Evolutionary conservation across 1,140 invertebrate genomes (phyloP).

Genomic region (Megathymus violae): DNA sequence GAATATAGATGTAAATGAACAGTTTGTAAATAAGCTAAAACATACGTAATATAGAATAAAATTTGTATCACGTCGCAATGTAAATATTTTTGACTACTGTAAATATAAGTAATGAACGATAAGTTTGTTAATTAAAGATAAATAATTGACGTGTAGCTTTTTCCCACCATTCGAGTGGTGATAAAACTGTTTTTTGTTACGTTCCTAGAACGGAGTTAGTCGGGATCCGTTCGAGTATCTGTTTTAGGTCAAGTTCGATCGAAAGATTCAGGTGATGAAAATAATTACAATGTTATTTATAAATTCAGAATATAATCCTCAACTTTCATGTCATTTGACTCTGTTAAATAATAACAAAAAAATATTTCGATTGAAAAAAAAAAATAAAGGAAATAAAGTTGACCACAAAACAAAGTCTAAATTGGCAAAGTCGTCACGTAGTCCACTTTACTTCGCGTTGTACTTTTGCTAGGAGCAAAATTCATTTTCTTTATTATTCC

Average conservation of each 20-base stretch:
- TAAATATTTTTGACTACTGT: conserved; percentile 73
- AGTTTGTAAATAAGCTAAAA: conserved; percentile 56
- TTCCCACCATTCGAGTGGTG: conserved; percentile 59
- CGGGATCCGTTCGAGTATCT: conserved; percentile 6
- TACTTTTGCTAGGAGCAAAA: not conserved
- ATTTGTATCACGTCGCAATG: conserved; percentile 62
- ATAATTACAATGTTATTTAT: no score
- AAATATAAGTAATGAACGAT: conserved; percentile 54
- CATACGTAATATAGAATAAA: conserved; percentile 64
- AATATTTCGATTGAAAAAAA: not conserved
- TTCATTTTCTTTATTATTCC: conserved; percentile 4
- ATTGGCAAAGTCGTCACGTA: not conserved
- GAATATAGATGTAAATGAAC: conserved; percentile 50
- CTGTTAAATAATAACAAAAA: no score
- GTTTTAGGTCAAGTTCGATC: not conserved
- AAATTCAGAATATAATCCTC: no score
- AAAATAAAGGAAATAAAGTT: not conserved
- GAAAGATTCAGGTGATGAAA: no score
- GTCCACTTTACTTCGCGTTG: not conserved
- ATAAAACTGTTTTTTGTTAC: conserved; percentile 56
- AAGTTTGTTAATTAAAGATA: conserved; percentile 44
- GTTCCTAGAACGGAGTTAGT: conserved; percentile 70
- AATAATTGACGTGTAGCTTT: conserved; percentile 43
- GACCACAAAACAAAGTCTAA: not conserved
- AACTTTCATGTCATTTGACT: no score